Evolutionary conservation across 1,140 invertebrate species (phyloP), one percentile per base, ranked within the genome.

Genomic region (Protaetia brevitarsis): DNA sequence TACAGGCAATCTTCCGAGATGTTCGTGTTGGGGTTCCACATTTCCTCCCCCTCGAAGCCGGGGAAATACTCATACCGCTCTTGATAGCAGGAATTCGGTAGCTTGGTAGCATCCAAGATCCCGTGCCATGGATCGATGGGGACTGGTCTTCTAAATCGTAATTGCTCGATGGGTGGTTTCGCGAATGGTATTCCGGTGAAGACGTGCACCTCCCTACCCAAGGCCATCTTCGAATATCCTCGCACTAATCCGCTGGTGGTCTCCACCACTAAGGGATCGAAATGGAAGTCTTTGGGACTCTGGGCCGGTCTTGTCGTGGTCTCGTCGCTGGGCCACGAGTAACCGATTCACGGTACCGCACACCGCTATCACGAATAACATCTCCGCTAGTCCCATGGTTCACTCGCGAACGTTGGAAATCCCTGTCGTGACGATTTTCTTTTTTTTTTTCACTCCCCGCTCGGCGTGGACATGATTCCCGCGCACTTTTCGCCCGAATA

Each of bases 171-270:
- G 0, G 96, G 96, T 0, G 96, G 93, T 78, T 96, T 94, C 0
- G 95, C 96, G 78, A 93, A 98, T 0, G 96, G 96, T 67, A 98
- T 95, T 2, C 95, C 94, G n/a, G 88, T 89, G 76, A 93, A 98
- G 7, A 91, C 89, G 76, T 96, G 91, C 0, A 97, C 90, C 73
- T 94, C 88, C 51, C 90, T 86, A 5, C 89, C 90, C 66, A 91
- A 80, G 30, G 91, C 90, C 26, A 83, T 89, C 68, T 89, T 88
- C 6, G 87, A 85, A 65, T 87, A 86, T 3, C 93, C 93, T 30
- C 90, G 86, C 29, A 95, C 86, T 19, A 88, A 81, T 0, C 93
- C 93, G 63, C 83, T 91, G 27, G 85, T 88, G 0, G 92, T 95
- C 75, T 91, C 86, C 3, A 94, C 90, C 16, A 92, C 85, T 30